Evolutionary conservation across 1,140 invertebrate species (phyloP), one percentile per base, ranked within the genome.

Genomic region (Caenorhabditis latens): DNA sequence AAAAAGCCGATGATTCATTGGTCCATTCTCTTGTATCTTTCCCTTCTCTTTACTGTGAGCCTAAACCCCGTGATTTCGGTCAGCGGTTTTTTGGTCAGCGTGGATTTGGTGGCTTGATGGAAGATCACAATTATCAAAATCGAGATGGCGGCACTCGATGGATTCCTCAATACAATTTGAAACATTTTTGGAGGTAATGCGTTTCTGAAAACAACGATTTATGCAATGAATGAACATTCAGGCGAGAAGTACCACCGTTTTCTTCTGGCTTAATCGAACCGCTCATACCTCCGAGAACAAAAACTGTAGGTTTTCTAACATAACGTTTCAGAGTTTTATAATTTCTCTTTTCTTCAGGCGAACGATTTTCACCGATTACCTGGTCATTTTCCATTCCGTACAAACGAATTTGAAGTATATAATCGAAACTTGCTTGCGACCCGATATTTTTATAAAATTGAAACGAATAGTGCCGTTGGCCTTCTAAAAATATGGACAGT

Each of bases 121-220:
- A 58, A 21, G 83, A 84, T 24, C 21, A 7, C 42, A 11, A 42
- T 5, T 13, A 11, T 6, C 21, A 5, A 5, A 84, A 83, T 3
- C 19, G 46, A 24, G 83, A 84, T 84, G 57, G 84, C 14, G 21
- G 7, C 7, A 65, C 55, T 8, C 19, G 40, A 65, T 84, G 71
- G 43, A 85, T 88, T 32, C 67, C 87, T 5, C 87, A 88, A 61
- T 88, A 88, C 55, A 88, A 88, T 65, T 32, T 88, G n/a, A 40
- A 71, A 21, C 40, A 32, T 21, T 71, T 46, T n/a, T 88, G 83
- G 87, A 88, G 67, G 67, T 71, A 65, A 42, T 32, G 32, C 32
- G 32, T 32, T 65, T 65, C 7, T 32, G 40, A 65, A 40, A 13
- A 11, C 9, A 14, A 16, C 24, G 21, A 32, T 32, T 65, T 40